Evolutionary conservation across 2,113 vertebrate species (phyloP).

Genomic region (Amia ocellicauda): DNA sequence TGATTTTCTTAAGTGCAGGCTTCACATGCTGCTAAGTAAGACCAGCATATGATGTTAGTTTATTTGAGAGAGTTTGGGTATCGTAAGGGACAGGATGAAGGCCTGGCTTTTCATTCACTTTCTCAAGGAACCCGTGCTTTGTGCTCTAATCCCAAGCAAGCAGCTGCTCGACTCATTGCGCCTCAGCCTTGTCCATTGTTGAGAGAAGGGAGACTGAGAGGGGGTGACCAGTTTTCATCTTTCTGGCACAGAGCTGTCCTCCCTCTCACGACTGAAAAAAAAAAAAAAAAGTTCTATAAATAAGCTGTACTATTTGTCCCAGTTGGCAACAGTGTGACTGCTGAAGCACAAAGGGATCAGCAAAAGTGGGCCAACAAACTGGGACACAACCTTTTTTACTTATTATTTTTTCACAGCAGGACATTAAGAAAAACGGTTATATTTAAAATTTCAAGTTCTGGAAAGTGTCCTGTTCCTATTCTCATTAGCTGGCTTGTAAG

Average conservation of each 20-base stretch:
- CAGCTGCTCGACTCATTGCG: slow-evolving; percentile 54
- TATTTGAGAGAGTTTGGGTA: slow-evolving; percentile 28
- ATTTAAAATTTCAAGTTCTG: not conserved
- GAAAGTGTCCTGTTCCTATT: slow-evolving; percentile 1
- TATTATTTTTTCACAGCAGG: slow-evolving; percentile 8
- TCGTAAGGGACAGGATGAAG: slow-evolving; percentile 42
- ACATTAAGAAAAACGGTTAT: slow-evolving; percentile 22
- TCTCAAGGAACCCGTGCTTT: slow-evolving; percentile 39
- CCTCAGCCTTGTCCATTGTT: slow-evolving; percentile 54
- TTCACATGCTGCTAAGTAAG: too few species aligned
- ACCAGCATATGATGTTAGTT: too few species aligned
- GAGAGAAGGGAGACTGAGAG: slow-evolving; percentile 39
- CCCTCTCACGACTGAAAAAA: slow-evolving; percentile 50
- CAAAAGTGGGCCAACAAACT: slow-evolving; percentile 51
- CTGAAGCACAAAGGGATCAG: slow-evolving; percentile 58
- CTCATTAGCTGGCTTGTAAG: too few species aligned
- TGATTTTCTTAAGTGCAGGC: too few species aligned
- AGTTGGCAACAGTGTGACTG: slow-evolving; percentile 70
- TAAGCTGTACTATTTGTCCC: slow-evolving; percentile 67
- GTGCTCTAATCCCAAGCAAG: slow-evolving; percentile 38
- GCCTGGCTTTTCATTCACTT: slow-evolving; percentile 40
- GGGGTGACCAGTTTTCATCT: slow-evolving; percentile 48
- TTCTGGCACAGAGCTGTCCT: slow-evolving; percentile 47
- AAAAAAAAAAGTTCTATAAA: slow-evolving; percentile 57
- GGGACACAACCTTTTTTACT: slow-evolving; percentile 37